Evolutionary conservation across 2,797 vertebrate genomes (phyloP), one percentile per base, ranked within the genome.

Genomic region (Crypturellus tataupa): DNA sequence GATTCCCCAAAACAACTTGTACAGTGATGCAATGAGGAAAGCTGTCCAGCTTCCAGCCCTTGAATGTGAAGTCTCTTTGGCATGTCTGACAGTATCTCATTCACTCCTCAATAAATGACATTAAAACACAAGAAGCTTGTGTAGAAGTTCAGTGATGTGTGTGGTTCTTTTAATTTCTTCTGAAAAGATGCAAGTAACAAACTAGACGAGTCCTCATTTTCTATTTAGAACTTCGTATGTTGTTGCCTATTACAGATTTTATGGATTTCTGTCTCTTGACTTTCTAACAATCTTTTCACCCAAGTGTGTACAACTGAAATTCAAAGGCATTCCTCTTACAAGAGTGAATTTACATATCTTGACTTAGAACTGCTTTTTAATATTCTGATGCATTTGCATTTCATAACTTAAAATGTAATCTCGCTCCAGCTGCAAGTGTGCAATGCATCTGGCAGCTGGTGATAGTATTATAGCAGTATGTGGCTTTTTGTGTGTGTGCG

Each of bases 101-200:
- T 98, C 97, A 97, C 98, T 98, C 97, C 97, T 98, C 97, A 98
- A 98, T 98, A 98, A 98, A 98, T 96, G 97, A 96, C 96, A 79
- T 97, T 97, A 94, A 98, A 98, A 98, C 97, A 97, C 96, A 96
- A 97, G 96, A 94, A 89, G 91, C 96, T 97, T 97, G 97, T 97
- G 97, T 97, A 97, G 92, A 97, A 93, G 84, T 96, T 96, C 95
- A 94, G 93, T 98, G 93, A 95, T 97, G 97, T 98, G 97, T 98
- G 97, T 98, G 97, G 85, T 96, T 96, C 96, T 95, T 97, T 98
- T 95, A 18, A 90, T 96, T 96, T 89, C 81, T 85, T 95, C 85
- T 96, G 92, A 84, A 93, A 96, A 95, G 85, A 90, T 94, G 58
- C 82, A 87, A 97, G 93, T 76, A 93, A 89, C 83, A 90, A 96